A percentile compares a stretch with the other conserved stretches of the same genome.
phyloP scores from a whole-genome alignment of 2,797 vertebrate species.

The Lophotriccus pileatus region DNA sequence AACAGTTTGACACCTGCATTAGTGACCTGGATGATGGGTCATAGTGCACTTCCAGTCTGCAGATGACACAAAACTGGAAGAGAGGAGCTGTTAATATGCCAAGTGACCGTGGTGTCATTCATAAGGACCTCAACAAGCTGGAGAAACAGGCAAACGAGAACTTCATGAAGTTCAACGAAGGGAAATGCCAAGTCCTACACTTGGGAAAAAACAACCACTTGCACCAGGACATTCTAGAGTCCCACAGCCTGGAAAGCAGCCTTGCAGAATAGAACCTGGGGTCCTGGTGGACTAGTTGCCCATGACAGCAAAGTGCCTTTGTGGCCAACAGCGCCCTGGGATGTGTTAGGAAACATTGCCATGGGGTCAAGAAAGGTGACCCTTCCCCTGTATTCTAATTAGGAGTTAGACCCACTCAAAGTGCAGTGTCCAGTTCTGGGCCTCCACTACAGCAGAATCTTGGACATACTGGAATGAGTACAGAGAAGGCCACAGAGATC shows the following conservation, averaged over 20 bases:
- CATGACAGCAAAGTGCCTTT: background rate
- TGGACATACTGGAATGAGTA: accelerated
- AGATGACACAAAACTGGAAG: background rate
- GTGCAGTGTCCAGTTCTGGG: background rate
- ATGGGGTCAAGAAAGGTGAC: background rate
- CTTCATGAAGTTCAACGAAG: background rate
- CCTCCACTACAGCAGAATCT: background rate
- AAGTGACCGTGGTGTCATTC: background rate
- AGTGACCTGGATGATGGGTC: background rate
- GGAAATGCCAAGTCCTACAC: background rate
- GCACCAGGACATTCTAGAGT: background rate
- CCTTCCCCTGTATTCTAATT: background rate
- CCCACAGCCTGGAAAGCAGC: background rate
- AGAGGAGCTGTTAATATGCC: background rate
- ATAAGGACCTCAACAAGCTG: background rate
- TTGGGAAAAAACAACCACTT: background rate
- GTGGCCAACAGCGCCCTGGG: background rate
- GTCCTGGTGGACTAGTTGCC: background rate
- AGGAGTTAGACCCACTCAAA: background rate
- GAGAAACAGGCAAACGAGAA: background rate
- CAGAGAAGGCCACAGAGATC: background rate
- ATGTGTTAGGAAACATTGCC: background rate
- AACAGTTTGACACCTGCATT: background rate
- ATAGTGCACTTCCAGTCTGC: background rate
- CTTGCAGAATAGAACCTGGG: background rate